Conservation (phyloP, 2,797 vertebrate genomes). For the Carcharodon carcharias region DNA sequence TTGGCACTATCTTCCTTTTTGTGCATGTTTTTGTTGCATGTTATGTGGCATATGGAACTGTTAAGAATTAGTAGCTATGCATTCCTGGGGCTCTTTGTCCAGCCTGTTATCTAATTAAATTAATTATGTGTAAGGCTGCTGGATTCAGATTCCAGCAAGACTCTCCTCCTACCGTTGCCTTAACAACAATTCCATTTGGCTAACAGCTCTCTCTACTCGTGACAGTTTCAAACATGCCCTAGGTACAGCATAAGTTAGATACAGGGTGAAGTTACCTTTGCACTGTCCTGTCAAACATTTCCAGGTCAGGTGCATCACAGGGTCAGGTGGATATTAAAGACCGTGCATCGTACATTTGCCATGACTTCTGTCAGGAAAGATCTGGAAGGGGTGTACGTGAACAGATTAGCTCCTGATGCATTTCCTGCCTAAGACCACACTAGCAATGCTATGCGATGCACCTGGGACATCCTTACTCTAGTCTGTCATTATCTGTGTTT, state of each 20-base stretch:
- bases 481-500: not conserved
- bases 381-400: not conserved
- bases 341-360: not conserved
- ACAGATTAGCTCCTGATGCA: not conserved
- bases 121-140: not conserved
- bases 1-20: not conserved
- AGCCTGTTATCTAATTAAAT: not conserved
- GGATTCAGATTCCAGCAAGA: not conserved
- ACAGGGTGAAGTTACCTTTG: not conserved
- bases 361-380: not conserved
- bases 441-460: not conserved
- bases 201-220: not conserved
- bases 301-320: not conserved
- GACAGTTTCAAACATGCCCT: not conserved
- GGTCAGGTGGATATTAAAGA: not conserved
- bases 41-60: not conserved
- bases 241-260: not conserved
- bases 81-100: not conserved
- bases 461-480: not conserved
- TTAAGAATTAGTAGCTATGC: not conserved
- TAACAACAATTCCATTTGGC: not conserved
- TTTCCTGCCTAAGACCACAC: not conserved
- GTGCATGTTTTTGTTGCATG: not conserved
- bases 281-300: not conserved
- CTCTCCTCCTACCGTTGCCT: not conserved